Base-by-base conservation (phyloP, 2,113 vertebrate genomes). In the Nothoprocta perdicaria region DNA sequence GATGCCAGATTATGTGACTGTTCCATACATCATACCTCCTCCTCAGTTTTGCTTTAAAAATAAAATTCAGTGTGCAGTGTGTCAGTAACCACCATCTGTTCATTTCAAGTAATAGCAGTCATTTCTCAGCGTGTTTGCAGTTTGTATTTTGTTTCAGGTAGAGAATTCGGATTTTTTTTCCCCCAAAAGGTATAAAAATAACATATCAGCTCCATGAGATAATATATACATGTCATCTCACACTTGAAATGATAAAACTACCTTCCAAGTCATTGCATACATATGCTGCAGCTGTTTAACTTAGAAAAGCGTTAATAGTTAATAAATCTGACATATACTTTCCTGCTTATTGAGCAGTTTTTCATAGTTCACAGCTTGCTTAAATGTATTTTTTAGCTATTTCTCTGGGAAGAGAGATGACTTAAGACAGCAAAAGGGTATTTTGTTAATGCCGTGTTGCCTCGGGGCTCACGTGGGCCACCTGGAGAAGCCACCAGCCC, bases 181-280 rank as follows among this genome's bases (percentile, higher is more conserved):
- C 48, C 46, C 48, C 26, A 50, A 41, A 10, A 50, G 1, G 27
- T 12, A 5, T 19, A 50, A 35, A 76, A 57, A 69, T 57, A 26
- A 45, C 14, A 1, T 14, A 22, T 10, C 12, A 40, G 40, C 7
- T n/a, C 40, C 6, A 2, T n/a, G 48, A 62, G 55, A 12, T 26
- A 14, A 31, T 6, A 14, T 0, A 4, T 38, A 11, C 9, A 2
- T 45, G 5, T 11, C 17, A 35, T n/a, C 60, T 4, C 2, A 14
- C 14, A 7, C 29, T 38, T 9, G 26, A 14, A 27, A 23, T 4
- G 48, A 16, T 4, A 22, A 31, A 45, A 23, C 7, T 41, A 5
- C 29, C 5, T 45, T 77, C 80, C 24, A 3, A 1, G 3, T 40
- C 65, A 8, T 19, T 35, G 67, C 26, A 4, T 31, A 5, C 2